A percentile compares a stretch with the other conserved stretches of the same genome.
Evolutionary conservation across 2,888 invertebrate species (phyloP).

Genomic region (Drosophila aldrichi): DNA sequence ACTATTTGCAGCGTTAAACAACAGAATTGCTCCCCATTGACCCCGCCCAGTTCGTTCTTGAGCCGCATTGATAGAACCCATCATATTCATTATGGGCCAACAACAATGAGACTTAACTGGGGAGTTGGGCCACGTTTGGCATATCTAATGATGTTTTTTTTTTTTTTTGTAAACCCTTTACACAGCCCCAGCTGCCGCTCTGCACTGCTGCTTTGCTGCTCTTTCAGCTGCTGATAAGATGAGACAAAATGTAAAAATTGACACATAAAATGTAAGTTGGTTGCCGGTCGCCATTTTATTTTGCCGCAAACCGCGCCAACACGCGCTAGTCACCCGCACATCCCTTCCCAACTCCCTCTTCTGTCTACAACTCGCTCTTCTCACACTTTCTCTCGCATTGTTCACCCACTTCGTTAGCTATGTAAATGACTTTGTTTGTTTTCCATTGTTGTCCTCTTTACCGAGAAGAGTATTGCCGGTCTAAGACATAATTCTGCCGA

Average conservation of each 20-base stretch:
- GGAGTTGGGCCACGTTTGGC: slow-evolving; percentile 56
- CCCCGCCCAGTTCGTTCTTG: neutral
- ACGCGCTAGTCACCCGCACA: slow-evolving; percentile 51
- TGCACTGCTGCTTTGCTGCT: neutral
- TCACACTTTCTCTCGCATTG: slow-evolving; percentile 32
- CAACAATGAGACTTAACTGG: slow-evolving; percentile 43
- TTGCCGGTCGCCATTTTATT: slow-evolving; percentile 64
- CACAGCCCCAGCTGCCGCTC: neutral
- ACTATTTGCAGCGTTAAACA: slow-evolving; percentile 11
- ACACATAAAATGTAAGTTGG: slow-evolving; percentile 68
- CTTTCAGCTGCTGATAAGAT: slow-evolving; percentile 50
- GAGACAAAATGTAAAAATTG: slow-evolving; percentile 66
- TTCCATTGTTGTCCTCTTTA: slow-evolving; percentile 55
- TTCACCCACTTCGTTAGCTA: slow-evolving; percentile 77
- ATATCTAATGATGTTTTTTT: slow-evolving; percentile 50
- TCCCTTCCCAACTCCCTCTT: slow-evolving; percentile 11
- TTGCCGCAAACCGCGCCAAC: slow-evolving; percentile 68
- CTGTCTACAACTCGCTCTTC: neutral
- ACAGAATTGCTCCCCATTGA: slow-evolving; percentile 35
- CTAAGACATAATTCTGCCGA: slow-evolving; percentile 55
- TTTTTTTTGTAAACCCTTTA: slow-evolving; percentile 3
- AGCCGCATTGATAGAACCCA: slow-evolving; percentile 48
- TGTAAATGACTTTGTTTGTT: slow-evolving; percentile 79
- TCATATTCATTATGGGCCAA: slow-evolving; percentile 54
- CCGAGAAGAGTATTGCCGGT: slow-evolving; percentile 27